phyloP scores from a whole-genome alignment of 1,140 invertebrate genomes.

The Chironomus striatipennis region DNA sequence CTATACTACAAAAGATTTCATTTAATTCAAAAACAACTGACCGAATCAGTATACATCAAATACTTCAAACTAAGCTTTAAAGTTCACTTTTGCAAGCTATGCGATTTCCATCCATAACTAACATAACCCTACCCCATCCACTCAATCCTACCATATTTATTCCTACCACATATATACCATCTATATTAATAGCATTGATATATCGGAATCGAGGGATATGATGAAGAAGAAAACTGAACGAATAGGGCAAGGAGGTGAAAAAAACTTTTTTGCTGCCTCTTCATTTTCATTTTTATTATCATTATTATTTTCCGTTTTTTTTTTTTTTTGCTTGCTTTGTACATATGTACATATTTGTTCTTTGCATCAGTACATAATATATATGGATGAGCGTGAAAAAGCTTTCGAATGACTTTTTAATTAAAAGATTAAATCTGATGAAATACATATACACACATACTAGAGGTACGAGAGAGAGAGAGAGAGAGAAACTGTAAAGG shows the following conservation, averaged over 20 bases:
- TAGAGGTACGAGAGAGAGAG: neutral
- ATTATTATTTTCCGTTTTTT: neutral
- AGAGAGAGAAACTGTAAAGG: neutral
- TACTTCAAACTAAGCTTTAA: too few species aligned
- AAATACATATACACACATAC: neutral
- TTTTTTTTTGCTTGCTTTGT: neutral
- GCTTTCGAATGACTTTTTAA: conserved; percentile 18
- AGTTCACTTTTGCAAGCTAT: too few species aligned
- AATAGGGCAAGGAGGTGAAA: too few species aligned
- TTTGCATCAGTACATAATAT: neutral
- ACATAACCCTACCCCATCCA: too few species aligned
- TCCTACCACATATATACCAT: neutral
- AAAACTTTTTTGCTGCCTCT: neutral
- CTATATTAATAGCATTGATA: too few species aligned
- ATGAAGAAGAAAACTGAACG: too few species aligned
- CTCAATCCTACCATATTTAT: neutral
- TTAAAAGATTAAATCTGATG: conserved; percentile 18
- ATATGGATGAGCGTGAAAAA: neutral
- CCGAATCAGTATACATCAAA: too few species aligned
- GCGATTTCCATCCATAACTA: too few species aligned
- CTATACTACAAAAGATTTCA: too few species aligned
- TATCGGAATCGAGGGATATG: too few species aligned
- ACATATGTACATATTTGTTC: neutral
- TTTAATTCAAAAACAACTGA: too few species aligned
- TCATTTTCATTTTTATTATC: neutral